Percentiles rank a stretch among this genome's conserved stretches.
These are phyloP conservation scores for Cisticola juncidis DNA, from an alignment of 2,113 vertebrate species.

Conservation along the genomic window DNA sequence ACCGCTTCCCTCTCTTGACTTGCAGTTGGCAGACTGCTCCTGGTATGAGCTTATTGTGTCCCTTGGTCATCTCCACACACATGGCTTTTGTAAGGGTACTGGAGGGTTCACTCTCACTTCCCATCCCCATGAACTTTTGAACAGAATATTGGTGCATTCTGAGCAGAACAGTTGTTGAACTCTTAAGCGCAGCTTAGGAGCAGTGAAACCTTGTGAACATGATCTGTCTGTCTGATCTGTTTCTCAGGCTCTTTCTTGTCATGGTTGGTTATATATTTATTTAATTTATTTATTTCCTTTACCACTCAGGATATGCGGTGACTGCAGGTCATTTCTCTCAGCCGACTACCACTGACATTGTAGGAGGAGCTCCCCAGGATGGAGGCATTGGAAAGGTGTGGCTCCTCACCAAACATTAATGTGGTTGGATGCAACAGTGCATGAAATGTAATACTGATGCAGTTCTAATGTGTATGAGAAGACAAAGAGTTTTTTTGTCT, in stretches of 20 bases:
- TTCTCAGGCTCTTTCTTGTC: neutral
- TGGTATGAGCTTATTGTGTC: accelerated
- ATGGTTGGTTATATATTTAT: neutral
- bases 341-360: slow-evolving; percentile 81
- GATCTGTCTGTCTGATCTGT: neutral
- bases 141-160: neutral
- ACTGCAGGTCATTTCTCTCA: slow-evolving; percentile 94
- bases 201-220: neutral
- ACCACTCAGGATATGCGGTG: slow-evolving; percentile 87
- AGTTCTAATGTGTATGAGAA: neutral
- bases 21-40: neutral
- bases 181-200: neutral
- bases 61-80: neutral
- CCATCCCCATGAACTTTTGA: neutral
- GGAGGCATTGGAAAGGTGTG: slow-evolving; percentile 90
- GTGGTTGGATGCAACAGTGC: neutral
- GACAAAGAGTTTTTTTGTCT: neutral
- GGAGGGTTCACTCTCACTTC: neutral
- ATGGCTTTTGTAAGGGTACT: neutral
- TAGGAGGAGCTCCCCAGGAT: slow-evolving; percentile 95
- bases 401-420: neutral
- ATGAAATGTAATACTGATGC: neutral
- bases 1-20: neutral
- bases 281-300: neutral
- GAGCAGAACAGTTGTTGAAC: neutral